These are phyloP conservation scores for Montipora efflorescens DNA, from an alignment of 64 coral and sea anemone genomes.

Conservation along the genomic window DNA sequence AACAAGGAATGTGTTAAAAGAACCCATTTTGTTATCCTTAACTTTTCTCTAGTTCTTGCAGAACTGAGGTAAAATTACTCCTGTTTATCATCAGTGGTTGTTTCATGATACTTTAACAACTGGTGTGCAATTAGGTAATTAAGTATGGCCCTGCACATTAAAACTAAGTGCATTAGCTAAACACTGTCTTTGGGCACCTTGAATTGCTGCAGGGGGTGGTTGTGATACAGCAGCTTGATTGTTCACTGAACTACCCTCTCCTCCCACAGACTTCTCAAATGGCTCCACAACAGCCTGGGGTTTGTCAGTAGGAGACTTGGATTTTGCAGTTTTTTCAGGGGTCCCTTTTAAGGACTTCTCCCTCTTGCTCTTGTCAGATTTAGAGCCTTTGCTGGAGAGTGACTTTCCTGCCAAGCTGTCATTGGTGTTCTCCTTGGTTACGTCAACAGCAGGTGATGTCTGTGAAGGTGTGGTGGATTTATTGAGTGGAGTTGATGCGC, in stretches of 20 bases:
- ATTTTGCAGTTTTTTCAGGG: conserved; percentile 18
- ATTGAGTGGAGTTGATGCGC: conserved; percentile 25
- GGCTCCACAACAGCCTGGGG: conserved; percentile 26
- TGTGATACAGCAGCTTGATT: background rate
- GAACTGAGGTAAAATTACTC: no score
- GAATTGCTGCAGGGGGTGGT: background rate
- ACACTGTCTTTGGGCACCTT: background rate
- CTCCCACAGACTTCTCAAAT: background rate
- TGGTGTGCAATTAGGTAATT: no score
- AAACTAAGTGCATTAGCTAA: no score
- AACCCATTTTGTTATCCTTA: no score
- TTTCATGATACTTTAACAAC: no score
- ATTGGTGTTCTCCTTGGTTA: conserved; percentile 6
- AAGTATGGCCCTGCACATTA: no score
- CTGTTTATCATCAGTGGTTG: no score
- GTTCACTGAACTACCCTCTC: conserved; percentile 7
- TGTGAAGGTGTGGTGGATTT: conserved; percentile 7
- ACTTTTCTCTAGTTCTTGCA: no score
- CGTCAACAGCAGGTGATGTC: conserved; percentile 30
- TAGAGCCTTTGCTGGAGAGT: background rate
- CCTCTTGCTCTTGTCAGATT: conserved; percentile 21
- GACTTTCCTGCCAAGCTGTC: conserved; percentile 2
- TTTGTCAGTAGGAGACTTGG: conserved; percentile 34
- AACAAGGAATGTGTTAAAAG: no score
- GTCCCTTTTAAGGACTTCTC: conserved; percentile 16